Base-by-base conservation (phyloP, 2,113 vertebrate genomes). In the Sinocyclocheilus anophthalmus region DNA sequence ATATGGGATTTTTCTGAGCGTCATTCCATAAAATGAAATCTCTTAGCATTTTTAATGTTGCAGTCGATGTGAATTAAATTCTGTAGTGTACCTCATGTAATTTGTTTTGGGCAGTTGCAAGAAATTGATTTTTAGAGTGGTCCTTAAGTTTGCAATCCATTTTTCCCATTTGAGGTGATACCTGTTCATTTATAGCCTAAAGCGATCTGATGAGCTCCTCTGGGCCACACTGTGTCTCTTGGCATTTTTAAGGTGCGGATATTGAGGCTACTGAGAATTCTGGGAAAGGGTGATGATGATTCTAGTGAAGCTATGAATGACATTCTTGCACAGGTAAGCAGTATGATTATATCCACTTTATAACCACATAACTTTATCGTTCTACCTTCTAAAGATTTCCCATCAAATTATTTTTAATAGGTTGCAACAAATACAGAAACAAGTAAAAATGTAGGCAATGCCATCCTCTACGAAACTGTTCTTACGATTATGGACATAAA, bases 231-330 rank as follows among this genome's bases (percentile, higher is more conserved):
- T 33, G 18, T 80, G 18, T 76, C 65, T 57, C 33, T 30, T 80
- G 22, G 26, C 13, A 73, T 77, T 87, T 83, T 77, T 91, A 69
- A 99, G 98, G 98, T 99, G 89, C 96, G 98, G 91, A 99, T 99
- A 95, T 95, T 99, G 93, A 96, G 97, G 93, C 95, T 99, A 93
- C 96, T 99, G 92, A 95, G 98, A 93, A 99, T 99, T 95, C 94
- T 99, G 92, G 98, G 98, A 88, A 96, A 96, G 95, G 97, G 97
- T 78, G 98, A 99, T 63, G 98, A 99, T 20, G 98, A 99, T 92
- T 99, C 98, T 85, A 99, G 98, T 95, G 98, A 99, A 96, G 98
- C 98, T 88, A 99, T 99, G 98, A 99, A 99, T 93, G 98, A 99
- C 93, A 99, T 99, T 93, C 96, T 99, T 93, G 98, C 98, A 92